These are phyloP conservation scores for Spea bombifrons DNA, from an alignment of 2,113 vertebrate genomes.

Conservation along the genomic window DNA sequence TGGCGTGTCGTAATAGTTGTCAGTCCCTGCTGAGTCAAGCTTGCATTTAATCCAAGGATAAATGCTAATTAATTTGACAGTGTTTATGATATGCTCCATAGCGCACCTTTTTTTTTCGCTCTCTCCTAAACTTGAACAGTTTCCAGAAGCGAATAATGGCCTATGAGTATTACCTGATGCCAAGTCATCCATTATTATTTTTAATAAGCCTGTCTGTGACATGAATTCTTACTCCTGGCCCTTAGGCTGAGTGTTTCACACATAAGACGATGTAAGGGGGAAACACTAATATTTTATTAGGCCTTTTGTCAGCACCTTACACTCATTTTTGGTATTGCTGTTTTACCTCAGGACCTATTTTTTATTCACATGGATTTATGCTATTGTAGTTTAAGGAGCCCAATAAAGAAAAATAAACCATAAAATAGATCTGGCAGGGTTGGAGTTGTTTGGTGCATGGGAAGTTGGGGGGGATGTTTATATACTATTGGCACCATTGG, in stretches of 20 bases:
- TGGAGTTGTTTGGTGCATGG: too few species aligned
- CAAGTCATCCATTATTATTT: conserved; percentile 41
- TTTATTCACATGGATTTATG: too few species aligned
- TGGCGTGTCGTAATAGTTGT: conserved; percentile 23
- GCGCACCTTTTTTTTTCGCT: conserved; percentile 35
- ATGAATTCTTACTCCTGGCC: conserved; percentile 14
- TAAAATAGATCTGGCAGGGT: too few species aligned
- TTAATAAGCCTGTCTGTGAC: conserved; percentile 31
- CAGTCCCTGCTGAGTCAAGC: conserved; percentile 35
- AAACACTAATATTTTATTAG: neutral
- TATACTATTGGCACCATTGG: too few species aligned
- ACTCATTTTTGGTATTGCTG: too few species aligned
- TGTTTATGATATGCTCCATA: conserved; percentile 41
- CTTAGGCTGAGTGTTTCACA: neutral
- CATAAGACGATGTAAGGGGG: neutral
- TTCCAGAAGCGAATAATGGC: conserved; percentile 38
- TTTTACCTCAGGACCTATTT: too few species aligned
- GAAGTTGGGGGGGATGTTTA: too few species aligned
- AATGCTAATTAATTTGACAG: conserved; percentile 46
- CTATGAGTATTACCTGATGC: conserved; percentile 40
- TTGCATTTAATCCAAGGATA: conserved; percentile 39
- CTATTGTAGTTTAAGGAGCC: too few species aligned
- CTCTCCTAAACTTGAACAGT: conserved; percentile 30
- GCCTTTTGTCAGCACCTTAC: neutral
- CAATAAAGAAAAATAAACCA: too few species aligned